phyloP scores from a whole-genome alignment of 2,113 vertebrate genomes.

The Ia io region DNA sequence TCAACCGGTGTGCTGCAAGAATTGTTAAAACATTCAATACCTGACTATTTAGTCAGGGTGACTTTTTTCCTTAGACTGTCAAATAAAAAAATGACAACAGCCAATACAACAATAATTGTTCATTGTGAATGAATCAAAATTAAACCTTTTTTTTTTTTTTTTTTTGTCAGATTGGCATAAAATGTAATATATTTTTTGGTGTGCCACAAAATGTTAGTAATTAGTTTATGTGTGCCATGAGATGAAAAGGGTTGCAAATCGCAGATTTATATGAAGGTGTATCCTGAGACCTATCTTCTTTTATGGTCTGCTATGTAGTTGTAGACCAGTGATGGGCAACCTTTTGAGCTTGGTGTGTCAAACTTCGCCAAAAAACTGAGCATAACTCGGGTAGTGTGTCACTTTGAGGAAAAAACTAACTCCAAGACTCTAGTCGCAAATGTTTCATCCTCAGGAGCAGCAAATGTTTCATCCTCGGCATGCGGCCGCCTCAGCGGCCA shows the following conservation, averaged over 20 bases:
- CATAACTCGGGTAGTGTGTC: no score
- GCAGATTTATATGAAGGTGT: neutral
- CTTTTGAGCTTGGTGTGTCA: no score
- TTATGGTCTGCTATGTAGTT: neutral
- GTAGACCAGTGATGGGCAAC: no score
- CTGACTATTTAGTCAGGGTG: neutral
- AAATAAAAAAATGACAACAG: neutral
- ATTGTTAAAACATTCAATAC: neutral
- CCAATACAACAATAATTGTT: neutral
- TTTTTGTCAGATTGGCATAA: neutral
- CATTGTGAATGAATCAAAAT: neutral
- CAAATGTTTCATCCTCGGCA: no score
- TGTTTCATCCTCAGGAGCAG: no score
- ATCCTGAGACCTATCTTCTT: neutral
- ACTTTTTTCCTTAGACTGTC: neutral
- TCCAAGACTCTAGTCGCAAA: no score
- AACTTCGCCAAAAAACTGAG: no score
- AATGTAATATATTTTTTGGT: neutral
- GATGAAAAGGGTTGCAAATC: neutral
- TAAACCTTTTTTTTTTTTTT: neutral
- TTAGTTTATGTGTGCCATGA: neutral
- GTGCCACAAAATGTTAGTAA: neutral
- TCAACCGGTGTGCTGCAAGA: neutral
- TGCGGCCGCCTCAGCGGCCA: no score
- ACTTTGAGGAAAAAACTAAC: no score